These are phyloP conservation scores for Falco cherrug DNA, from an alignment of 2,797 vertebrate species.

Conservation along the genomic window DNA sequence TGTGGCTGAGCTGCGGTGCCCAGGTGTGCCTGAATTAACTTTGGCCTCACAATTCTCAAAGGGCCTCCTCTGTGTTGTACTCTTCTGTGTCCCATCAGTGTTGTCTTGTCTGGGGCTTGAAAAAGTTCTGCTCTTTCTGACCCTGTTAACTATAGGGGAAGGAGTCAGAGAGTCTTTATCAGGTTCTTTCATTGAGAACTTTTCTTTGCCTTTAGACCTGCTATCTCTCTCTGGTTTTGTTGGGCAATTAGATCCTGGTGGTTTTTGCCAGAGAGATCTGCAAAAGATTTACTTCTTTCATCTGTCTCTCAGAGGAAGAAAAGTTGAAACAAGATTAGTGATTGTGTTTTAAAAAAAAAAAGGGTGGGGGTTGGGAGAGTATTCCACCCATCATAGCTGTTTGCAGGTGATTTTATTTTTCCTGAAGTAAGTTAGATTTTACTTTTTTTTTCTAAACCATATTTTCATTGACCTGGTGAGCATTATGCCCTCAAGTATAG, in stretches of 20 bases:
- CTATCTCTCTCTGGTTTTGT: not conserved
- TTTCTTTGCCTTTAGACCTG: not conserved
- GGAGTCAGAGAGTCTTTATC: not conserved
- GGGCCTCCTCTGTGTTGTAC: not conserved
- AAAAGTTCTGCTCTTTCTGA: not conserved
- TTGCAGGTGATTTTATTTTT: not conserved
- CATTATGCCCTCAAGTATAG: not conserved
- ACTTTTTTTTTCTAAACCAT: not conserved
- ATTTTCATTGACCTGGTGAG: not conserved
- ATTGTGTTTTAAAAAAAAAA: not conserved
- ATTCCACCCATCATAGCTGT: not conserved
- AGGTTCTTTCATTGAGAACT: not conserved
- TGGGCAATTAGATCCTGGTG: not conserved
- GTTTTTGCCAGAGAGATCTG: not conserved
- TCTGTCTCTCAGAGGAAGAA: not conserved
- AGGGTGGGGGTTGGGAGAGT: too few relatives aligned
- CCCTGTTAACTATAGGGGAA: not conserved
- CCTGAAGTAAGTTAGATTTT: not conserved
- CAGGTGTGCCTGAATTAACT: not conserved
- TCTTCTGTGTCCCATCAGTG: not conserved
- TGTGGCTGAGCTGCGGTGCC: not conserved
- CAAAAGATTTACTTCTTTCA: conserved; percentile 24
- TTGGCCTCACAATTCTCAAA: not conserved
- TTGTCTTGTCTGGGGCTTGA: not conserved
- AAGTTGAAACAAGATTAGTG: not conserved